Conservation (phyloP, 2,113 vertebrate species). For the Tricholaema leucomelas region DNA sequence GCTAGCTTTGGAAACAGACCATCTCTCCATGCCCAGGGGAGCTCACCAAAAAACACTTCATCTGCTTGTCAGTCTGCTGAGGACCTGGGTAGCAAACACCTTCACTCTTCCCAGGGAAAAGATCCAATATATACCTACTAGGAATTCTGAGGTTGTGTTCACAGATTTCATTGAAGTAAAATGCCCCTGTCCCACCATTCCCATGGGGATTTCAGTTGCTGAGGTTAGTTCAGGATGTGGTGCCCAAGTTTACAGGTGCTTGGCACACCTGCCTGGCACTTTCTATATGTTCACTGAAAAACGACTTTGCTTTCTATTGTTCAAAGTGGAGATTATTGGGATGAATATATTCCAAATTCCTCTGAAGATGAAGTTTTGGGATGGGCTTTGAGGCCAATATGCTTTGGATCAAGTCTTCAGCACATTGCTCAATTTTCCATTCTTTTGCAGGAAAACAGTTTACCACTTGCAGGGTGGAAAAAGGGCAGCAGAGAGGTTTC, state of each 20-base stretch:
- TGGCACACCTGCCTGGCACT: background rate
- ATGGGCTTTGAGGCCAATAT: conserved; percentile 29
- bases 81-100: background rate
- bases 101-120: background rate
- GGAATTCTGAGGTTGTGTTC: background rate
- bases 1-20: background rate
- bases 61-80: background rate
- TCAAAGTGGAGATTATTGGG: background rate
- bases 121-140: background rate
- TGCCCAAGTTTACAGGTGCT: background rate
- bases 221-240: background rate
- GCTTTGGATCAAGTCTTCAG: conserved; percentile 55
- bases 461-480: conserved; percentile 33
- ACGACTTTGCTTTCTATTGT: background rate
- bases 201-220: background rate
- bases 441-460: conserved; percentile 49
- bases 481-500: conserved; percentile 24
- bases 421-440: conserved; percentile 66
- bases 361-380: conserved; percentile 9
- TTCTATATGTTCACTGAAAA: background rate
- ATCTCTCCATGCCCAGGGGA: background rate
- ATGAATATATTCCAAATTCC: background rate
- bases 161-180: background rate
- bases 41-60: background rate
- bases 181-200: background rate